Evolutionary conservation across 1,140 invertebrate species (phyloP), one percentile per base, ranked within the genome.

Genomic region (Protaetia brevitarsis): DNA sequence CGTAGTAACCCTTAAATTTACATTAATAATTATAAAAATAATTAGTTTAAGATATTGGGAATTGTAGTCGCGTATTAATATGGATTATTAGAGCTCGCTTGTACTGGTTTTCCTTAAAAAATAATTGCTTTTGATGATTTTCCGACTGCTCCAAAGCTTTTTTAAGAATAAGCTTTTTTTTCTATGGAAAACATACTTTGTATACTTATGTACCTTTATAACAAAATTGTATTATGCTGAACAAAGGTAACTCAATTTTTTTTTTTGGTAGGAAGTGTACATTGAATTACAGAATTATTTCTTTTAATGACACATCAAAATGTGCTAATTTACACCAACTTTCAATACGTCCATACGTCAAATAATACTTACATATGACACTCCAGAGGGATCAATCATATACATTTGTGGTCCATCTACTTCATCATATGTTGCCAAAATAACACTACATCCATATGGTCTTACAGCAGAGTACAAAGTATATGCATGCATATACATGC

Each of bases 401-500:
- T 92, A 99, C 84, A 99, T 90, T 71, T 90, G 83, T 10, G 97
- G 91, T 6, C 91, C 92, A 69, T 92, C 87, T 62, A 84, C 74
- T 71, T 90, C 84, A 73, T 89, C 87, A 82, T 91, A 95, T 5
- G 92, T 86, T n/a, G 92, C 90, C 66, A 99, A 79, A 28, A 98
- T 89, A 31, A 96, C 85, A 64, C 92, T 91, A 67, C 94, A 93
- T 11, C 97, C 97, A 82, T 96, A 99, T 0, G 97, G 97, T 69
- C 96, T 84, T 1, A 98, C 89, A 64, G 94, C 92, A 81, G 94
- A 97, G 84, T 98, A 98, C 29, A 99, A 79, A 21, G 96, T 99
- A 78, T 98, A 96, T 0, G 95, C 94, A 80, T 98, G 96, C 83
- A 98, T 92, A 75, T 97, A 98, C 87, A 94, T 93, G 5, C 95